Percentiles rank a stretch among this genome's conserved stretches.
Conservation (phyloP, 1,140 invertebrate genomes). For the Pseudobourletiella spinata region DNA sequence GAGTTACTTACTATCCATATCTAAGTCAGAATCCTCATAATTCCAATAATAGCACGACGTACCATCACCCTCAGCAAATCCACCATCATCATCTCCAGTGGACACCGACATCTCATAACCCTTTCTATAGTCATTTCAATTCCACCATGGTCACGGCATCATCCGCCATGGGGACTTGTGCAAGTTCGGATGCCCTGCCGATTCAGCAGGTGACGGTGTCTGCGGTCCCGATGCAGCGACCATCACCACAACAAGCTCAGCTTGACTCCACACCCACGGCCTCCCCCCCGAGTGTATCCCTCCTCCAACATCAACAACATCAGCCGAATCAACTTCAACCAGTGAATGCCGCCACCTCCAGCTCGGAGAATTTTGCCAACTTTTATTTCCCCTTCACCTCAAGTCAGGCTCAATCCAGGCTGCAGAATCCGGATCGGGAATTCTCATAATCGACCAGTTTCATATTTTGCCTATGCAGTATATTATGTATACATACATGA, state of each 20-base stretch:
- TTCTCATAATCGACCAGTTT: background rate
- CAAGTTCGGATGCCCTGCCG: background rate
- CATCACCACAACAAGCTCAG: background rate
- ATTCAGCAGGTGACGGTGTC: background rate
- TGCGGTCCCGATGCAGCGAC: background rate
- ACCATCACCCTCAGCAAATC: background rate
- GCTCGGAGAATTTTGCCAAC: constrained; percentile 8
- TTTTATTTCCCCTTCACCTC: constrained; percentile 6
- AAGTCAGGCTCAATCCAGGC: constrained; percentile 1
- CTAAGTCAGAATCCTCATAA: background rate
- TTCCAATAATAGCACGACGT: background rate
- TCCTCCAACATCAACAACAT: background rate
- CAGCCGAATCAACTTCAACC: background rate
- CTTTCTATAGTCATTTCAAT: background rate
- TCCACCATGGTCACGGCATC: background rate
- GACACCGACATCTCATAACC: background rate
- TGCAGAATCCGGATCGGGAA: constrained; percentile 1
- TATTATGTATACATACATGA: background rate
- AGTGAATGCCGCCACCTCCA: background rate
- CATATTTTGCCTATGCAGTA: background rate
- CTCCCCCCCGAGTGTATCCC: background rate
- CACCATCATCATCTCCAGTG: background rate
- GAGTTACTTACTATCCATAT: background rate
- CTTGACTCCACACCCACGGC: background rate
- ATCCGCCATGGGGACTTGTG: background rate